Evolutionary conservation across 2,888 invertebrate genomes (phyloP), one percentile per base, ranked within the genome.

Genomic region (Cosmia pyralina): DNA sequence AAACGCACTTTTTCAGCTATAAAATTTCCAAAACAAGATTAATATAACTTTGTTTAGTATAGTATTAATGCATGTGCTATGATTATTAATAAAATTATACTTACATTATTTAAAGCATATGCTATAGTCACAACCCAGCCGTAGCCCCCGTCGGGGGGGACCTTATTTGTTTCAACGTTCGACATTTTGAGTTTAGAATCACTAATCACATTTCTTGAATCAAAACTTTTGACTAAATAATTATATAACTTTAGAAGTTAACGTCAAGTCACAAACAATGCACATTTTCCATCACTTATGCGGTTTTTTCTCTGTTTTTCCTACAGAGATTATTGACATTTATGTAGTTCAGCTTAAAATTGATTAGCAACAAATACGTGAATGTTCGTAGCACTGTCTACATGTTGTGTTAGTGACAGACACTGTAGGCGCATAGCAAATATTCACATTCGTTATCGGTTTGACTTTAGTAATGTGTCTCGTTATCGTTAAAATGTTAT

Each of bases 61-160:
- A 59, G 28, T 46, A 38, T 64, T 52, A 34, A 34, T 34, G n/a
- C n/a, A 38, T n/a, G 53, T 19, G 11, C 44, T 46, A 13, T 38
- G 1, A 59, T 11, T 28, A n/a, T 13, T 52, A 72, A 19, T 44
- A 41, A 62, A 46, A 55, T 34, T 55, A n/a, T 89, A 97, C 97
- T 97, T 94, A 97, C 97, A 92, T 97, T 97, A 83, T 96, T 97
- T 28, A 97, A 87, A 50, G 96, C 97, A 83, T 95, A 96, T 0
- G 97, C 97, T 68, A 97, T 89, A 17, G 97, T 97, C 63, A 97
- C 95, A 48, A 97, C 93, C 97, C 97, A 97, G 19, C 97, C 97
- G 91, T 97, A 97, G 19, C 97, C 97, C 77, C 97, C 97, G 87
- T 97, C 97, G 0, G 97, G 97, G 53, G 97, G 97, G 75, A 96